Evolutionary conservation across 64 coral and sea anemone genomes (phyloP).

Genomic region (Montipora foliosa): DNA sequence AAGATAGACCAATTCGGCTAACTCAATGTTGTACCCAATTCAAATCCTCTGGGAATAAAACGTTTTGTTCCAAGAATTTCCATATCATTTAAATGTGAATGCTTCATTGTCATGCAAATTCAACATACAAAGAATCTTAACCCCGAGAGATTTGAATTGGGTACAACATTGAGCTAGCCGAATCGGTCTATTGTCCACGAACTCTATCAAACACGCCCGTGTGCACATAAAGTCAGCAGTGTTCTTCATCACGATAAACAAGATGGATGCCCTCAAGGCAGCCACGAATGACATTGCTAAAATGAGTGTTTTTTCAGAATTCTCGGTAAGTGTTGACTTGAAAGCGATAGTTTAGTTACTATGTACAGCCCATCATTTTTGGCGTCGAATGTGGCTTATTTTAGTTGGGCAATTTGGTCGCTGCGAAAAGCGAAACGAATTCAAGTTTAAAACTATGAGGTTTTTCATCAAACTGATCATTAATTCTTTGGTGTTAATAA

Average conservation of each 20-base stretch:
- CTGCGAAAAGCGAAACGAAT: neutral
- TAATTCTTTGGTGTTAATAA: neutral
- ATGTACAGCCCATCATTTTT: too few species aligned
- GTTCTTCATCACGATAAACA: neutral
- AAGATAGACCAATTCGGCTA: too few species aligned
- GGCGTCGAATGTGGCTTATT: neutral
- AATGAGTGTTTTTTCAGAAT: constrained; percentile 43
- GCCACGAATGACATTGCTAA: constrained; percentile 13
- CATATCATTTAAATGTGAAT: too few species aligned
- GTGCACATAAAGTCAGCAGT: neutral
- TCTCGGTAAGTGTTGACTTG: constrained; percentile 29
- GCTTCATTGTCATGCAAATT: too few species aligned
- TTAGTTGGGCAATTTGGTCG: neutral
- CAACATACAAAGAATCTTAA: too few species aligned
- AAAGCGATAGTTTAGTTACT: neutral
- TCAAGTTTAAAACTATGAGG: neutral
- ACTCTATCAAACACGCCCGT: neutral
- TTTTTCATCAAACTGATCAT: neutral
- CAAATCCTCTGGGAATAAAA: too few species aligned
- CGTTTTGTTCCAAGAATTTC: too few species aligned
- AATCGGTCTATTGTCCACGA: neutral
- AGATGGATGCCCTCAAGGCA: constrained; percentile 19
- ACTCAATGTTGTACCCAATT: too few species aligned
- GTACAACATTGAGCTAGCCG: too few species aligned
- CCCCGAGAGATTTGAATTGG: too few species aligned